Evolutionary conservation across 92 coral and sea anemone genomes (phyloP).

Genomic region (Phenganax stokvisi): DNA sequence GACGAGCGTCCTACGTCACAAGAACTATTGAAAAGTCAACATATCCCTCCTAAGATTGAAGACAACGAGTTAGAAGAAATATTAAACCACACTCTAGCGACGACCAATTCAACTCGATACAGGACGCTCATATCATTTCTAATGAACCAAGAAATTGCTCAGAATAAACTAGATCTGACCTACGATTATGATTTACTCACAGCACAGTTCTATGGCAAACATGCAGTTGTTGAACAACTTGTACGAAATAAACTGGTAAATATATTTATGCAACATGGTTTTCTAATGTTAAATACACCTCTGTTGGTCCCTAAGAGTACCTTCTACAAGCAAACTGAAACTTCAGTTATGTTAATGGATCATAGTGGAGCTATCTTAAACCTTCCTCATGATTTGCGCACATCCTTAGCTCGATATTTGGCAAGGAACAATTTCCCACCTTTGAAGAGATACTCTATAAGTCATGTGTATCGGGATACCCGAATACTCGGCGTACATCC

Average conservation of each 20-base stretch:
- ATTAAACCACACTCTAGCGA: constrained; percentile 83
- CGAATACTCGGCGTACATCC: constrained; percentile 82
- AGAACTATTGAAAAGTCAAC: constrained; percentile 90
- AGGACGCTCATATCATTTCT: constrained; percentile 68
- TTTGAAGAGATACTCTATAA: constrained; percentile 79
- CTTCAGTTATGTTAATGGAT: constrained; percentile 71
- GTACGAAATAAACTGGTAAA: constrained; percentile 71
- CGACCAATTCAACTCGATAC: constrained; percentile 86
- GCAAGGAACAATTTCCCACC: constrained; percentile 61
- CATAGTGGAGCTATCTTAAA: constrained; percentile 82
- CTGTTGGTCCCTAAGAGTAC: constrained; percentile 71
- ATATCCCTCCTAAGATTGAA: constrained; percentile 91
- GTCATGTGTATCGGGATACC: constrained; percentile 78
- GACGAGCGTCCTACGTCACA: constrained; percentile 89
- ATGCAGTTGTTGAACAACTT: constrained; percentile 64
- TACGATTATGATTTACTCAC: constrained; percentile 66
- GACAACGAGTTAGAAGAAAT: constrained; percentile 92
- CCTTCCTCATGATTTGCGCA: constrained; percentile 78
- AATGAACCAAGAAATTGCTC: constrained; percentile 71
- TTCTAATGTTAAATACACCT: constrained; percentile 67
- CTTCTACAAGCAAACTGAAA: constrained; percentile 63
- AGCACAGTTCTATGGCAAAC: constrained; percentile 53
- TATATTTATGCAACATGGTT: constrained; percentile 73
- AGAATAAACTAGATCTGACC: constrained; percentile 66
- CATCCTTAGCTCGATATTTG: constrained; percentile 84